Percentiles rank a stretch among this genome's conserved stretches.
These are phyloP conservation scores for Cinclus mexicanus DNA, from an alignment of 2,113 vertebrate species.

Conservation along the genomic window DNA sequence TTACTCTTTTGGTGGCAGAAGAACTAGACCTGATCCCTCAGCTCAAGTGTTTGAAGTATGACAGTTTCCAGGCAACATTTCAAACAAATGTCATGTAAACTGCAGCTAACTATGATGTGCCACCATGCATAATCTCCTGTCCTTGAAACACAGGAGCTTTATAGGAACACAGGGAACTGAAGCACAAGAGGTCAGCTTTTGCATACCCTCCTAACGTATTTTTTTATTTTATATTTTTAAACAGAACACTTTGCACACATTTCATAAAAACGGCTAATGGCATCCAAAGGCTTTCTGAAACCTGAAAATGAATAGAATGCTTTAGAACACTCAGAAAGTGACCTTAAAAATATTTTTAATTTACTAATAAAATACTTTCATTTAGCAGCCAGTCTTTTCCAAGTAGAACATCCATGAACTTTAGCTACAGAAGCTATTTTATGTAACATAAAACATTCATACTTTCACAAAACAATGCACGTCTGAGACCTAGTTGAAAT, in stretches of 20 bases:
- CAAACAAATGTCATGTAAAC: slow-evolving; percentile 12
- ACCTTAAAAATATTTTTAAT: slow-evolving; percentile 4
- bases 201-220: background rate
- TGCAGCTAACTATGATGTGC: background rate
- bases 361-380: background rate
- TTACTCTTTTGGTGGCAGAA: background rate
- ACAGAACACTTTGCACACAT: background rate
- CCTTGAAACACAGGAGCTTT: slow-evolving; percentile 35
- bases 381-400: background rate
- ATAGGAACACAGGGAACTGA: background rate
- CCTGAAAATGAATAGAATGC: background rate
- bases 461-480: background rate
- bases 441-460: background rate
- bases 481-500: background rate
- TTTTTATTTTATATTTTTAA: background rate
- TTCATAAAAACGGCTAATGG: background rate
- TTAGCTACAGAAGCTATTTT: background rate
- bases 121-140: slow-evolving; percentile 5
- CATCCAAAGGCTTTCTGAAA: slow-evolving; percentile 1
- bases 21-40: slow-evolving; percentile 5
- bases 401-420: background rate
- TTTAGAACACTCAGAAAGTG: background rate
- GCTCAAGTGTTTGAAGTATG: slow-evolving; percentile 13
- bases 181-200: slow-evolving; percentile 1
- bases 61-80: slow-evolving; percentile 48